Conservation (phyloP, 2,113 vertebrate genomes). For the Australoheros scitulus region DNA sequence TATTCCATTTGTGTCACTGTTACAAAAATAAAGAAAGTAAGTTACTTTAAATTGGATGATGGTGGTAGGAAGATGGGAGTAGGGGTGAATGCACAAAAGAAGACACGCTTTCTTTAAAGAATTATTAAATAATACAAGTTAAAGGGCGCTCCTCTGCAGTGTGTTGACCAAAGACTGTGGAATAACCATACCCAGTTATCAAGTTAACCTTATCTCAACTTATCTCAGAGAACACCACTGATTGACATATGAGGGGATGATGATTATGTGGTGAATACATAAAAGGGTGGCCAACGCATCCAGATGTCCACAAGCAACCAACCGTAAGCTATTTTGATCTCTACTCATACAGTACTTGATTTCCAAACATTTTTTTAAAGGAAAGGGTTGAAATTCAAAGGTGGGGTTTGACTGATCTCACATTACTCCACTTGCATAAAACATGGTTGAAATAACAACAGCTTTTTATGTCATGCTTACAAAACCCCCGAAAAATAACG, state of each 20-base stretch:
- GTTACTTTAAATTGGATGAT: background rate
- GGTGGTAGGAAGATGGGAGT: background rate
- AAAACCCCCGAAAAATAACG: constrained; percentile 8
- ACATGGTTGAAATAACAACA: background rate
- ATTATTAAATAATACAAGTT: background rate
- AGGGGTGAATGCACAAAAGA: background rate
- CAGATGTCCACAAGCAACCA: background rate
- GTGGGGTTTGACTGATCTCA: background rate
- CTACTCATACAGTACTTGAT: background rate
- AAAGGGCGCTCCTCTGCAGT: background rate
- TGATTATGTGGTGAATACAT: background rate
- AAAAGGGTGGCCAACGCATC: background rate
- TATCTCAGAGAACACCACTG: background rate
- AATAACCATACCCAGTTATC: background rate
- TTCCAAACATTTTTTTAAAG: background rate
- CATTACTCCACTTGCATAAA: background rate
- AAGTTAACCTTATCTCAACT: background rate
- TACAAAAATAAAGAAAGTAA: background rate
- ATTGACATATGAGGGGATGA: background rate
- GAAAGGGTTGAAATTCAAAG: background rate
- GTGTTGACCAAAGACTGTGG: background rate
- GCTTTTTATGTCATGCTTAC: background rate
- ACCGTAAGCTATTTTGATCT: background rate
- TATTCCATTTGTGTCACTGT: background rate
- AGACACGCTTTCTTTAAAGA: background rate